Base-by-base conservation (phyloP, 1,140 invertebrate species). In the Caerostris darwini region DNA sequence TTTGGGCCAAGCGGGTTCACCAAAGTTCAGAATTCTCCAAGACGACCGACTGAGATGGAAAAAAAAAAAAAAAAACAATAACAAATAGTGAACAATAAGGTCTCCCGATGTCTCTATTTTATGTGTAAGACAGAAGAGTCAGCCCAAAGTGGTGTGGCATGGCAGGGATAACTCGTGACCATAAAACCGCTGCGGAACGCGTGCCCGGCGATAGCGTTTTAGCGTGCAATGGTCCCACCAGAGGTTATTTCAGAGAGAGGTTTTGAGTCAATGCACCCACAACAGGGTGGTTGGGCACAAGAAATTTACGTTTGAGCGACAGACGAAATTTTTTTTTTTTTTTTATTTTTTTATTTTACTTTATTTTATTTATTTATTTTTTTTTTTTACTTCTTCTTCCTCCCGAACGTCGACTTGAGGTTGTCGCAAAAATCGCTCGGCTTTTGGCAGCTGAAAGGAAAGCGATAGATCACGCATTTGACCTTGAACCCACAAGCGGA, bases 401-500 rank as follows among this genome's bases (percentile, higher is more conserved):
- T 71, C 50, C 19, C 69, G 69, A 71, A 71, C 34, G 69, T 34
- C 69, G 69, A 71, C 69, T 71, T 71, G 69, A 34, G 69, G 19
- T 50, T 34, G 7, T 34, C 57, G 57, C 54, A 17, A 61, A 90
- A 90, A 81, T 57, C 54, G 57, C 81, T 56, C 19, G 17, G 50
- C 50, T 71, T 90, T 90, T 85, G 90, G 81, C 56, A 92, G 57
- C 54, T 85, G 90, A 92, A 92, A 92, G 81, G 56, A 92, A 92
- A 92, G 81, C 90, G 90, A 92, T 92, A 92, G 83, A 83, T 92
- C 90, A 92, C 81, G 77, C n/a, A 92, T 85, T 85, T 85, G 71
- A 85, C 90, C 90, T 92, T 92, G 77, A 92, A 92, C 90, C 61
- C 53, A 81, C 56, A 53, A 34, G 69, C 69, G 90, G 69, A 91